Conservation (phyloP, 2,797 vertebrate species). For the Masticophis lateralis region DNA sequence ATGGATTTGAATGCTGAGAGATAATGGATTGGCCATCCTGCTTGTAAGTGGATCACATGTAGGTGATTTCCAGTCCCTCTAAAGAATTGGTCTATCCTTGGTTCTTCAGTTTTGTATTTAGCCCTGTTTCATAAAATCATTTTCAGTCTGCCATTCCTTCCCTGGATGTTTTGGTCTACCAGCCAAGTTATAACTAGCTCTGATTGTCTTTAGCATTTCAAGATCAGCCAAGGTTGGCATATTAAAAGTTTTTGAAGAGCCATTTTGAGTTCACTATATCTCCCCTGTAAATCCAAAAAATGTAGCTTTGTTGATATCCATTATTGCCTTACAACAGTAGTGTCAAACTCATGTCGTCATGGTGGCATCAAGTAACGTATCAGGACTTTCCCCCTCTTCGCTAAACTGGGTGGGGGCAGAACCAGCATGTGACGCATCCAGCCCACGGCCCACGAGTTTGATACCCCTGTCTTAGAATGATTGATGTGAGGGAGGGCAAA, state of each 20-base stretch:
- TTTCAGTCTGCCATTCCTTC: background rate
- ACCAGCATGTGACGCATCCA: no score
- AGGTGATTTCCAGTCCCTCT: background rate
- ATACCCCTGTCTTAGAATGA: slow-evolving; percentile 10
- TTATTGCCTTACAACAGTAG: background rate
- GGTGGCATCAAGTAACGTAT: no score
- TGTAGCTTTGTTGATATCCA: background rate
- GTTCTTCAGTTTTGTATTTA: background rate
- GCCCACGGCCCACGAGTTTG: no score
- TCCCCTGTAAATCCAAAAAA: background rate
- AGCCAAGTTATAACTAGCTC: background rate
- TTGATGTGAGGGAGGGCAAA: slow-evolving; percentile 14
- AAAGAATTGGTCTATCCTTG: background rate
- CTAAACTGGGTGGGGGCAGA: no score
- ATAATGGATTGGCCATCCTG: no score
- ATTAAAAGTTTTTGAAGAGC: background rate
- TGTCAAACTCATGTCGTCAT: no score
- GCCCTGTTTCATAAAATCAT: background rate
- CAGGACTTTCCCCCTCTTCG: no score
- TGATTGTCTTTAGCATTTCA: background rate
- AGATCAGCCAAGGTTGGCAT: background rate
- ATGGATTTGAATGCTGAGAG: no score
- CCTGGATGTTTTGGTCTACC: background rate
- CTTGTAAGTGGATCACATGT: background rate
- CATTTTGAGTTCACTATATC: background rate